Base-by-base conservation (phyloP, 2,113 vertebrate genomes). In the Eulemur rufifrons region DNA sequence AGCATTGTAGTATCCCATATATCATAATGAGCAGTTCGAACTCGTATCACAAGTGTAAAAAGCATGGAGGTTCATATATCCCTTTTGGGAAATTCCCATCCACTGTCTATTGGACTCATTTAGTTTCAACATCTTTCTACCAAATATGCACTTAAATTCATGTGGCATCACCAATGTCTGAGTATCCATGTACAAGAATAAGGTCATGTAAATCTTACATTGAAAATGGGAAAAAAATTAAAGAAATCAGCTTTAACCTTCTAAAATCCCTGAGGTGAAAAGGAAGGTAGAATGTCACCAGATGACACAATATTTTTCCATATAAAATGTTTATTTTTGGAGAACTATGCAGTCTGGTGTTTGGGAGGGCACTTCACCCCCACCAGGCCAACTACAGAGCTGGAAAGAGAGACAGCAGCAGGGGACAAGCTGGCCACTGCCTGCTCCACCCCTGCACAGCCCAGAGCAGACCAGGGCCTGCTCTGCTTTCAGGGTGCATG, bases 281-380 rank as follows among this genome's bases (percentile, higher is more conserved):
- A 71, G 15, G 25, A 85, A 74, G 29, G 83, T 61, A 27, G 45
- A 63, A 78, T 34, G 52, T n/a, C 34, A 61, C 34, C n/a, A 37
- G 7, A 45, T 27, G 29, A 15, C 52, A 1, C 59, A 10, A 61
- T 61, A 27, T 61, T 61, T 61, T 61, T 97, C 69, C 61, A 81
- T 77, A 95, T 86, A 97, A 97, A 96, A 86, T 93, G 86, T 98
- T 97, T 98, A 97, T 96, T 97, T 96, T 71, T 88, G 89, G 95
- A 96, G 54, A 74, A 89, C 78, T 69, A 83, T 94, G 91, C 84
- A 85, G 91, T 94, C 91, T 98, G 93, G 94, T 90, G 52, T 96
- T 82, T 92, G 84, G 66, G 83, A 61, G 37, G 86, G 68, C 27
- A 63, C 74, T 81, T 68, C 45, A 69, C 37, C 56, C 83, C 59